Evolutionary conservation across 2,113 vertebrate genomes (phyloP), one percentile per base, ranked within the genome.

Genomic region (Oncorhynchus gorbuscha): DNA sequence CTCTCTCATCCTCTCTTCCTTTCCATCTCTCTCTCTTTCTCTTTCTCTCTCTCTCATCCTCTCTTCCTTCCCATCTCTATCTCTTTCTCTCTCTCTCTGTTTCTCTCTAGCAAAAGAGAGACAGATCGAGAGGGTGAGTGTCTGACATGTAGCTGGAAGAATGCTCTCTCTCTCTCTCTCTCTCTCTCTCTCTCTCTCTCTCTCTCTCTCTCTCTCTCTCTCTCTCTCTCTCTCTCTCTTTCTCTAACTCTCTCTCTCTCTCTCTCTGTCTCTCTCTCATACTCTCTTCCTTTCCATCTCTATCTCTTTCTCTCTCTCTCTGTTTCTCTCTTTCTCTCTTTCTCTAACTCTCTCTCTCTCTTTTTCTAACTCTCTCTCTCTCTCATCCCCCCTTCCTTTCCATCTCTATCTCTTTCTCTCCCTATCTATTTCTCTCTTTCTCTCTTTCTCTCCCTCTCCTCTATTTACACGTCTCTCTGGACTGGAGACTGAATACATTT

Each of bases 391-490:
- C 51, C 1, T 74, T 75, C 39, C 55, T 74, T 64, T 39, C 39
- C 30, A 30, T 76, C 28, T 28, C 28, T 3, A 3, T 8, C 39
- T 39, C 5, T 32, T 32, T 6, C 32, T 35, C 32, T 24, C 24
- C 24, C 24, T 24, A 24, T 24, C 24, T 24, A 24, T 24, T 24
- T 24, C 59, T 49, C 24, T 8, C 85, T 74, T 64, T 45, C 39
- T 9, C 8, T 45, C 5, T 35, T 35, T 35, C 32, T 35, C 32
- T 35, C 32, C 32, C 5, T 35, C 32, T 35, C 32, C 71, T 87
- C 71, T 75, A 78, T 74, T 59, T 77, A 1, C 32, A 72, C 6
- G 55, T 84, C 84, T 73, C 18, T 72, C 11, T 61, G 84, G 81
- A 69, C 18, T 71, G 58, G 58, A 82, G 76, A 65, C 71, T 85